Evolutionary conservation across 2,797 vertebrate species (phyloP).

Genomic region (Leptoclinus maculatus): DNA sequence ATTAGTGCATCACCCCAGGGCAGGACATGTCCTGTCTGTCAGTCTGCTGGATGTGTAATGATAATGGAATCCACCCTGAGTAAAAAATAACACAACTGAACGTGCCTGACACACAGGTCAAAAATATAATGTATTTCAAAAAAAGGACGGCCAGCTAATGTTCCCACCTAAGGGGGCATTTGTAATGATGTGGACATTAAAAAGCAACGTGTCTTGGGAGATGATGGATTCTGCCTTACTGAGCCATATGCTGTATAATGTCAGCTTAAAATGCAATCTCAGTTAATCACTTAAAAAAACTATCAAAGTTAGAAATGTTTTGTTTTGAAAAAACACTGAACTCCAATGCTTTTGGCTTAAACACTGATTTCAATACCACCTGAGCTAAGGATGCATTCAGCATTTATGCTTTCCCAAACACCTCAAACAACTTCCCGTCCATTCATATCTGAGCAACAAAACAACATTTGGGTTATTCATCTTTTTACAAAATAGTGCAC

Average conservation of each 20-base stretch:
- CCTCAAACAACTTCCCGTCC: constrained; percentile 3
- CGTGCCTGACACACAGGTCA: constrained; percentile 56
- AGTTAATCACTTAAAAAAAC: constrained; percentile 33
- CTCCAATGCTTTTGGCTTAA: neutral
- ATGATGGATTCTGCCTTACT: constrained; percentile 11
- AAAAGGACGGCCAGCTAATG: constrained; percentile 30
- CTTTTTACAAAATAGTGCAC: constrained; percentile 67
- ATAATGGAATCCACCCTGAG: constrained; percentile 58
- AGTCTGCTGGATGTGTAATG: constrained; percentile 51
- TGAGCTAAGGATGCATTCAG: neutral
- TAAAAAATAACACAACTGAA: constrained; percentile 54
- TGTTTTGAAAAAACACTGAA: neutral
- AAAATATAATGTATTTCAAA: constrained; percentile 41
- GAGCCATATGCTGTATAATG: constrained; percentile 34
- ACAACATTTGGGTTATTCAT: constrained; percentile 49
- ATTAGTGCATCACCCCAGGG: constrained; percentile 58
- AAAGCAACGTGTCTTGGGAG: constrained; percentile 10
- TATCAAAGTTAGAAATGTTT: constrained; percentile 20
- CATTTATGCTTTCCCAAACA: constrained; percentile 11
- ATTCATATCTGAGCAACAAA: constrained; percentile 33
- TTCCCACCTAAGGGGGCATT: constrained; percentile 23
- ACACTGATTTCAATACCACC: neutral
- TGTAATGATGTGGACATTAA: constrained; percentile 29
- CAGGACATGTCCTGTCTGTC: constrained; percentile 58
- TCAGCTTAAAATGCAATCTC: constrained; percentile 11